A percentile compares a stretch with the other conserved stretches of the same genome.
Evolutionary conservation across 2,888 invertebrate species (phyloP).

Genomic region (Meandrusa payeni): DNA sequence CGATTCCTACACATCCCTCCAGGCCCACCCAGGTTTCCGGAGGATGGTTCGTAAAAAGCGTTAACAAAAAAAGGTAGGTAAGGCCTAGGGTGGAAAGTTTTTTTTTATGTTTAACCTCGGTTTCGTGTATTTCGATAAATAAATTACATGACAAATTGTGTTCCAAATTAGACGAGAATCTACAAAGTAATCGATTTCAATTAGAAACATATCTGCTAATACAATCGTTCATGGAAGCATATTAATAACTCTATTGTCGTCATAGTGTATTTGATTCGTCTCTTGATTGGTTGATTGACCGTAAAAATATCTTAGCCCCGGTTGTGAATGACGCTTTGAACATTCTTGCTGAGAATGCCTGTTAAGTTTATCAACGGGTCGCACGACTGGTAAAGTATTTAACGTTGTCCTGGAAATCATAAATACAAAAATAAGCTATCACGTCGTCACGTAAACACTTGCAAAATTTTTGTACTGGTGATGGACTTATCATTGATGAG

Average conservation of each 20-base stretch:
- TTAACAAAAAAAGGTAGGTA: too few relatives aligned
- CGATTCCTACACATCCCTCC: too few relatives aligned
- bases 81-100: too few relatives aligned
- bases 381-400: not conserved
- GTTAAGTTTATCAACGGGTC: constrained; percentile 5
- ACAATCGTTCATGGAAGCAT: constrained; percentile 3
- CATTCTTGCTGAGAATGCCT: constrained; percentile 5
- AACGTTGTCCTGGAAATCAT: too few relatives aligned
- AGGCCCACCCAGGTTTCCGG: too few relatives aligned
- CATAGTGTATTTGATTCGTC: constrained; percentile 14
- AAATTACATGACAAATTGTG: not conserved
- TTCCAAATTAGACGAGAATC: constrained; percentile 4
- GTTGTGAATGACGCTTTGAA: constrained; percentile 12
- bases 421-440: too few relatives aligned
- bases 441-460: too few relatives aligned
- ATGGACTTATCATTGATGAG: too few relatives aligned
- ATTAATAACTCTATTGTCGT: constrained; percentile 23
- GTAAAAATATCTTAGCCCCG: constrained; percentile 23
- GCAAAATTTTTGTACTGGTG: too few relatives aligned
- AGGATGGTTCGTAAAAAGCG: too few relatives aligned
- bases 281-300: constrained; percentile 21
- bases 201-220: constrained; percentile 3
- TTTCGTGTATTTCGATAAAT: too few relatives aligned
- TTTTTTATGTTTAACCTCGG: too few relatives aligned
- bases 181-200: constrained; percentile 11